phyloP scores from a whole-genome alignment of 2,888 invertebrate genomes.

The Diplazon laetatorius region DNA sequence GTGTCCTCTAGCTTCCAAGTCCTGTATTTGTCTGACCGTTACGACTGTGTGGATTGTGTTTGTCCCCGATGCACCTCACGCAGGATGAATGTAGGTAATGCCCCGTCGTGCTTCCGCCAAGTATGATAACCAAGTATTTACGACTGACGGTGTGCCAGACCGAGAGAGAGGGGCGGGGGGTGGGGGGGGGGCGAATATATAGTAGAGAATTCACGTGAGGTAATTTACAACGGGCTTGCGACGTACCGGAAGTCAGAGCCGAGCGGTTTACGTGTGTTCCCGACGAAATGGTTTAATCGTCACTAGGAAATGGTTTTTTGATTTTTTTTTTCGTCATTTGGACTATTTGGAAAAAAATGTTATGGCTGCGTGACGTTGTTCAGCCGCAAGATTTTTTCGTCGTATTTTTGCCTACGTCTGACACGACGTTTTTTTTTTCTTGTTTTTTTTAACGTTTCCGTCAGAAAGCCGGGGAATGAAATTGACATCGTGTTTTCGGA shows the following conservation, averaged over 20 bases:
- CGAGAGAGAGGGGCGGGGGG: slow-evolving; percentile 10
- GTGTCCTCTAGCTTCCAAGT: slow-evolving; percentile 57
- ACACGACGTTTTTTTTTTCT: no score
- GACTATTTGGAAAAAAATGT: no score
- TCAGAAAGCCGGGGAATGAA: slow-evolving; percentile 12
- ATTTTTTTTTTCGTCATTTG: neutral
- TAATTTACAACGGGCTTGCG: slow-evolving; percentile 45
- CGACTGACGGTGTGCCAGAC: slow-evolving; percentile 68
- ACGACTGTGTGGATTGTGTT: slow-evolving; percentile 46
- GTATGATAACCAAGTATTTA: slow-evolving; percentile 81
- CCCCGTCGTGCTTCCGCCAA: slow-evolving; percentile 76
- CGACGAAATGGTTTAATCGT: neutral
- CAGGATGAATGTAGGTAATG: slow-evolving; percentile 76
- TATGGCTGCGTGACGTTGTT: slow-evolving; percentile 1
- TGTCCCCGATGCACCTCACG: slow-evolving; percentile 15
- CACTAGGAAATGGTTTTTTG: neutral
- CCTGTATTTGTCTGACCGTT: slow-evolving; percentile 58
- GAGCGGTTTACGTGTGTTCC: neutral
- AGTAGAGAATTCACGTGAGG: slow-evolving; percentile 51
- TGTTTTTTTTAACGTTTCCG: no score
- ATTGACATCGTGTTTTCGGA: slow-evolving; percentile 36
- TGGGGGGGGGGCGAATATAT: slow-evolving; percentile 17
- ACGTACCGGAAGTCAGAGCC: slow-evolving; percentile 12
- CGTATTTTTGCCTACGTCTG: slow-evolving; percentile 37
- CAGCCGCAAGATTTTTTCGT: slow-evolving; percentile 1